A percentile compares a stretch with the other conserved stretches of the same genome.
These are phyloP conservation scores for Drosophila diplacantha DNA, from an alignment of 2,888 invertebrate species.

Conservation along the genomic window DNA sequence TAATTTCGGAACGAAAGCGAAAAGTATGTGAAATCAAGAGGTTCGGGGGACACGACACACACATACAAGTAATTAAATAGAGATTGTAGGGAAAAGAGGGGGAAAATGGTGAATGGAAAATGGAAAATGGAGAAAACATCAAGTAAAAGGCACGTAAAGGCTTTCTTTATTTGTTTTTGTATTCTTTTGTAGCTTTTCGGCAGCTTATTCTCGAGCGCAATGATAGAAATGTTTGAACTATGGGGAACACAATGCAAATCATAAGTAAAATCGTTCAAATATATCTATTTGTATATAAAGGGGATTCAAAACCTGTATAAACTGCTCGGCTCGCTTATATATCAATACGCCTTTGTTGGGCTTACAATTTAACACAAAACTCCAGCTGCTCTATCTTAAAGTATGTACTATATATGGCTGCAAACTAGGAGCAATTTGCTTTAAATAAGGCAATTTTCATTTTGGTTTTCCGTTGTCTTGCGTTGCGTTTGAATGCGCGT, in stretches of 20 bases:
- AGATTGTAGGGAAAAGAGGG: slow-evolving; percentile 15
- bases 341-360: slow-evolving; percentile 16
- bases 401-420: slow-evolving; percentile 50
- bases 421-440: slow-evolving; percentile 66
- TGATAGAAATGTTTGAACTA: slow-evolving; percentile 73
- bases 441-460: slow-evolving; percentile 65
- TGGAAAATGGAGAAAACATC: slow-evolving; percentile 29
- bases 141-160: slow-evolving; percentile 66
- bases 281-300: slow-evolving; percentile 3
- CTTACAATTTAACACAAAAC: slow-evolving; percentile 39
- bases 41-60: slow-evolving; percentile 21
- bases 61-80: slow-evolving; percentile 24
- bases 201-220: slow-evolving; percentile 48
- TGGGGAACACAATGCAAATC: slow-evolving; percentile 33
- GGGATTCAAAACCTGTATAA: slow-evolving; percentile 20
- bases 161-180: slow-evolving; percentile 25
- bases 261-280: slow-evolving; percentile 32
- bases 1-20: slow-evolving; percentile 24
- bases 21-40: slow-evolving; percentile 25
- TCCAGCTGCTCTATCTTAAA: slow-evolving; percentile 33
- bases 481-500: slow-evolving; percentile 21
- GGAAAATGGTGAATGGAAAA: slow-evolving; percentile 13
- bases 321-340: slow-evolving; percentile 37
- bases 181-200: slow-evolving; percentile 3
- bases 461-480: slow-evolving; percentile 31